Base-by-base conservation (phyloP, 2,888 invertebrate species). In the Troides oblongomaculatus region DNA sequence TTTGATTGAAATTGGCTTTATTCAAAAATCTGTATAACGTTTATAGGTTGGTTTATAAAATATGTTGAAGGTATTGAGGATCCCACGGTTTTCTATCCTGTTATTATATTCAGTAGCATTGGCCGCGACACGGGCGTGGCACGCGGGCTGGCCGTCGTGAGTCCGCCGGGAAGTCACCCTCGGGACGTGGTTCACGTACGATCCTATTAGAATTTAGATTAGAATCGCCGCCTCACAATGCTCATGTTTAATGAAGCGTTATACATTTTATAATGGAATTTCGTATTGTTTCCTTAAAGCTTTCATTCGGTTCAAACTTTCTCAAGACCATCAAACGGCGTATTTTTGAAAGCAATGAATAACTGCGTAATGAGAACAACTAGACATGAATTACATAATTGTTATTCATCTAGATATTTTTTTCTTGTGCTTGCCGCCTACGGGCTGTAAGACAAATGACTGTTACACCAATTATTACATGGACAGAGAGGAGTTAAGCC, bases 131-230 rank as follows among this genome's bases (percentile, higher is more conserved):
- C 84, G 91, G 79, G 83, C 77, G 81, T 83, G 78, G 85, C 66
- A 17, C 64, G 39, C 56, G 50, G 76, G 72, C 76, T 21, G 53
- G 76, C 72, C 76, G 74, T 76, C 81, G 84, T 79, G 80, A 77
- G 78, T 76, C 79, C 78, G 79, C 78, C 85, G 82, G 86, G 84
- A 87, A 82, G 82, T 77, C 81, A 83, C 88, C 87, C 86, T 82
- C 82, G 79, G 88, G 86, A 86, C 80, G 74, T 78, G 25, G 60
- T 69, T 50, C 66, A 74, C 77, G 78, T 77, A 81, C 80, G 72
- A 80, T 78, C 81, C 84, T 80, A 88, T 85, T 83, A 84, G 88
- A 90, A 90, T 90, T 84, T 84, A 87, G 85, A 90, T 91, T 87
- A 83, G 77, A 78, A 79, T 81, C 81, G 79, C 82, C 83, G 80